Conservation (phyloP, 2,113 vertebrate species). For the Pyxicephalus adspersus region DNA sequence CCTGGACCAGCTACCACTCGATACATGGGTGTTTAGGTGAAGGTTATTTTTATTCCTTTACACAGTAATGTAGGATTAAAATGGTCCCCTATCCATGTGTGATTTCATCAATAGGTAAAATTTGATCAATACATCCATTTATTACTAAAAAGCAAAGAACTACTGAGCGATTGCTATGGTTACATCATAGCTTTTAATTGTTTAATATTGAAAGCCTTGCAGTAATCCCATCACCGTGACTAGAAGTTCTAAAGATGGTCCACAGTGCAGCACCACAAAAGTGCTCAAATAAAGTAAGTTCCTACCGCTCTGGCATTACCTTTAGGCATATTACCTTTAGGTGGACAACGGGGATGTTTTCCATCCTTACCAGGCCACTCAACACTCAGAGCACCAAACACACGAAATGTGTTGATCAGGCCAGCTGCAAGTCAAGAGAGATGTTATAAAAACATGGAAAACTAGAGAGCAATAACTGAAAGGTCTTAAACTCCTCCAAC, state of each 20-base stretch:
- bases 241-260: conserved; percentile 65
- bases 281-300: conserved; percentile 66
- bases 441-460: neutral
- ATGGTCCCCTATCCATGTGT: too few species aligned
- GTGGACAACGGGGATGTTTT: conserved; percentile 98
- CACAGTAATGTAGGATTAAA: too few species aligned
- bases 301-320: conserved; percentile 93
- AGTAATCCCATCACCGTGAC: conserved; percentile 62
- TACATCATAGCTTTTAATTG: too few species aligned
- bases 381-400: conserved; percentile 94
- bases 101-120: too few species aligned
- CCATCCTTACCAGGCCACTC: conserved; percentile 99
- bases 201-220: neutral
- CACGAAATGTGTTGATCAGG: conserved; percentile 94
- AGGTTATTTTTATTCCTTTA: too few species aligned
- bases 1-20: too few species aligned
- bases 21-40: too few species aligned
- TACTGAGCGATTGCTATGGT: too few species aligned
- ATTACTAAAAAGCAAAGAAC: too few species aligned
- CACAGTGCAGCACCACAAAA: conserved; percentile 63
- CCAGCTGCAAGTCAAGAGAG: conserved; percentile 76
- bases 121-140: too few species aligned
- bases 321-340: conserved; percentile 99
- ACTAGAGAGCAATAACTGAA: conserved; percentile 29
- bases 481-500: too few species aligned